Evolutionary conservation across 2,888 invertebrate genomes (phyloP).

Genomic region (Himalopsyche anomala): DNA sequence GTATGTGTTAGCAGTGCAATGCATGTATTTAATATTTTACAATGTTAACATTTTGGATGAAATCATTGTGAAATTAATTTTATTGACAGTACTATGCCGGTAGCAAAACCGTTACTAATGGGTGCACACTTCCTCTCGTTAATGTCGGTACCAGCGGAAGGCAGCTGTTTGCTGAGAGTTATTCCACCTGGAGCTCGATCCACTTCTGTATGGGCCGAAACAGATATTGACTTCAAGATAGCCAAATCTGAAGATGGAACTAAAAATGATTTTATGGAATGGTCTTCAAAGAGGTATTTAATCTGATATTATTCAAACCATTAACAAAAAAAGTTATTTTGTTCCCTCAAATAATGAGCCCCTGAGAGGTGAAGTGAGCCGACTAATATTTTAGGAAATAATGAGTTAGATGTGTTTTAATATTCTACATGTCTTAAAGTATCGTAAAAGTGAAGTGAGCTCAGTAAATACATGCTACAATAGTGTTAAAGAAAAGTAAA

Average conservation of each 20-base stretch:
- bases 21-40: no score
- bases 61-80: slow-evolving; percentile 4
- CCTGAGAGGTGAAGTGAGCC: no score
- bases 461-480: no score
- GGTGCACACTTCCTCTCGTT: slow-evolving; percentile 71
- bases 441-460: no score
- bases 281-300: slow-evolving; percentile 19
- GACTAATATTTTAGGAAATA: no score
- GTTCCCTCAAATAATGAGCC: no score
- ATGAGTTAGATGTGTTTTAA: no score
- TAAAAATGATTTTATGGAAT: not conserved
- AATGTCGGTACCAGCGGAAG: slow-evolving; percentile 70
- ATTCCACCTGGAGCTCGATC: slow-evolving; percentile 59
- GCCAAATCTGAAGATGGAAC: slow-evolving; percentile 5
- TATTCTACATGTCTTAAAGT: no score
- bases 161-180: slow-evolving; percentile 70
- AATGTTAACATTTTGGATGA: no score
- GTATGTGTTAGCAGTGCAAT: no score
- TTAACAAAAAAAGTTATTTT: no score
- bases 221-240: slow-evolving; percentile 24
- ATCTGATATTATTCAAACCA: not conserved
- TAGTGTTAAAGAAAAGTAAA: no score
- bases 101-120: slow-evolving; percentile 70
- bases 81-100: slow-evolving; percentile 69
- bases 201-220: slow-evolving; percentile 36